These are phyloP conservation scores for Pygocentrus nattereri DNA, from an alignment of 2,797 vertebrate species.

Conservation along the genomic window DNA sequence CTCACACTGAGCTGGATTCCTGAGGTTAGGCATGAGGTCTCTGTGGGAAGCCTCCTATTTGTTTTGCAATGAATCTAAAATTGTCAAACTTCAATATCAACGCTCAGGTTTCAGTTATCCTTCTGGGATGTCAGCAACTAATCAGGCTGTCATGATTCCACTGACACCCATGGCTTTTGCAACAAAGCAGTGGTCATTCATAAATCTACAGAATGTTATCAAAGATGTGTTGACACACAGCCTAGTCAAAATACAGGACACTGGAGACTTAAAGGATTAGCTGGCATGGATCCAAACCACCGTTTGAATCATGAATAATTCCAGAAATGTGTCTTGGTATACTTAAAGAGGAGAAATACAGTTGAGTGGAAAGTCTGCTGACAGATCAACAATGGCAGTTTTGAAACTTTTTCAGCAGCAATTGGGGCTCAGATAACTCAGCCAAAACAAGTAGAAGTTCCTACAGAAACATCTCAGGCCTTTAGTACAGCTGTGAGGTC, in stretches of 20 bases:
- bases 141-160: slow-evolving; percentile 27
- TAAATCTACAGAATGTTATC: slow-evolving; percentile 51
- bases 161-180: slow-evolving; percentile 18
- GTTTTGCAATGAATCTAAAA: slow-evolving; percentile 44
- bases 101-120: slow-evolving; percentile 36
- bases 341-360: slow-evolving; percentile 17
- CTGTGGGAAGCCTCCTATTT: slow-evolving; percentile 1
- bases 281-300: not conserved
- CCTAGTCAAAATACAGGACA: slow-evolving; percentile 33
- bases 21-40: slow-evolving; percentile 10
- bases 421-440: not conserved
- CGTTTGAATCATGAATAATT: slow-evolving; percentile 35
- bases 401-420: slow-evolving; percentile 2
- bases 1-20: slow-evolving; percentile 12
- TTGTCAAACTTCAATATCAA: slow-evolving; percentile 37
- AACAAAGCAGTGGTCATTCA: slow-evolving; percentile 46
- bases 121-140: slow-evolving; percentile 32
- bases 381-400: slow-evolving; percentile 15
- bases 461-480: not conserved
- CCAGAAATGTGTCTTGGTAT: slow-evolving; percentile 30
- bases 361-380: slow-evolving; percentile 23
- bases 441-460: not conserved
- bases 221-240: slow-evolving; percentile 42
- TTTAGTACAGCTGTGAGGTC: not conserved
- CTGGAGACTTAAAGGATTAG: slow-evolving; percentile 28